phyloP scores from a whole-genome alignment of 1,140 invertebrate genomes.

The Drosophila burlai region DNA sequence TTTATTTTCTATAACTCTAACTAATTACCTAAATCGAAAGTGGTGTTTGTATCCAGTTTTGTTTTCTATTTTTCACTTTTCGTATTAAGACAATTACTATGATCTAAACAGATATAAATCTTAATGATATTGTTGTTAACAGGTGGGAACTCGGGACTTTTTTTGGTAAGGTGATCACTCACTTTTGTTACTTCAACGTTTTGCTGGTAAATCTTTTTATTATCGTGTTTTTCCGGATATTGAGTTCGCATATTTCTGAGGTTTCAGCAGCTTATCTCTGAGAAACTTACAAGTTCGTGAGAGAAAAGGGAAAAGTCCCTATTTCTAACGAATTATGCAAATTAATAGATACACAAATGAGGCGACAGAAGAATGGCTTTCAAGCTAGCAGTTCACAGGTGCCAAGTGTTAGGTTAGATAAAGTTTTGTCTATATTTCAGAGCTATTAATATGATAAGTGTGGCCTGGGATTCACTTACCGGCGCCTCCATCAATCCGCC shows the following conservation, averaged over 20 bases:
- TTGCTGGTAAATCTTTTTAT: not conserved
- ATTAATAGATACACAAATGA: slow-evolving; percentile 28
- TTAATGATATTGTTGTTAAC: not conserved
- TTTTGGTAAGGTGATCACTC: not conserved
- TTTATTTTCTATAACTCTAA: not conserved
- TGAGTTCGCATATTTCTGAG: slow-evolving; percentile 1
- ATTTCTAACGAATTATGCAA: slow-evolving; percentile 22
- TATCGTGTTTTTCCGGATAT: not conserved
- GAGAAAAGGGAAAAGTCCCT: slow-evolving; percentile 1
- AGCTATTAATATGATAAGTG: slow-evolving; percentile 18
- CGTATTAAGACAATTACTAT: not conserved
- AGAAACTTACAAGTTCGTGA: not conserved
- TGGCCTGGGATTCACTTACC: slow-evolving; percentile 86
- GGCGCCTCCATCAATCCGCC: slow-evolving; percentile 92
- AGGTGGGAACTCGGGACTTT: slow-evolving; percentile 3
- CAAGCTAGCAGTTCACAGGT: not conserved
- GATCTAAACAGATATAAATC: not conserved
- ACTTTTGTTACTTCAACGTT: not conserved
- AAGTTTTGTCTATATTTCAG: slow-evolving; percentile 7
- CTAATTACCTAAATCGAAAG: not conserved
- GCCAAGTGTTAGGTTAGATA: slow-evolving; percentile 3
- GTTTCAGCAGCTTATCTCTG: not conserved
- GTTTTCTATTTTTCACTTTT: too few relatives aligned
- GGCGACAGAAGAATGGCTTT: not conserved
- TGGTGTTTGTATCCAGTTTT: not conserved